Evolutionary conservation across 2,888 invertebrate genomes (phyloP), one percentile per base, ranked within the genome.

Genomic region (Hanleya hanleyi): DNA sequence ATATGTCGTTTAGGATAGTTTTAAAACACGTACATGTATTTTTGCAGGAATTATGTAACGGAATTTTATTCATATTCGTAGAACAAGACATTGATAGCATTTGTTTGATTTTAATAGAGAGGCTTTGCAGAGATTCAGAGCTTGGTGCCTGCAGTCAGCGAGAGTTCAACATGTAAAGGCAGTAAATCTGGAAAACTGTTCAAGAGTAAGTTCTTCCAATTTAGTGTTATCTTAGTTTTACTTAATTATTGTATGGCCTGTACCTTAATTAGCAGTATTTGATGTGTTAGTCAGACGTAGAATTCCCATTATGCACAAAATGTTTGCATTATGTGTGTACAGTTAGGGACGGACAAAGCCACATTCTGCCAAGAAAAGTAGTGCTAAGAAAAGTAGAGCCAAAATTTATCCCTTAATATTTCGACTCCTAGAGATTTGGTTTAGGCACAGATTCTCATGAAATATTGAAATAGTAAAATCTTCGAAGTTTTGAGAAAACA

Each of bases 161-260:
- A 81, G 57, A 73, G 77, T 33, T 47, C 72, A 33, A 76, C 81
- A 1, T 70, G 67, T 9, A 81, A 80, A 77, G 84, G 84, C 69
- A 85, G 84, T 79, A 84, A 84, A 74, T 77, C 85, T 12, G 72
- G 77, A 7, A 81, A 83, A 74, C 70, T 85, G 47, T 81, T 81
- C 69, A 83, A 85, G 79, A 79, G 85, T 85, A 85, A 76, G 80
- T 71, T 29, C 57, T 57, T 22, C 22, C 47, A 4, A 4, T 47
- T 47, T 51, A 51, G 26, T 18, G 26, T 22, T 22, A 26, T 51
- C 26, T 22, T 51, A 6, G 7, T 9, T 5, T 7, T 9, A 18
- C 29, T 22, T 36, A 5, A 5, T 26, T 5, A 4, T 15, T 33
- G 4, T 61, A 29, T 26, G n/a, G 18, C 26, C 9, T 61, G 61